phyloP scores from a whole-genome alignment of 2,797 vertebrate genomes.

The Capromys pilorides region DNA sequence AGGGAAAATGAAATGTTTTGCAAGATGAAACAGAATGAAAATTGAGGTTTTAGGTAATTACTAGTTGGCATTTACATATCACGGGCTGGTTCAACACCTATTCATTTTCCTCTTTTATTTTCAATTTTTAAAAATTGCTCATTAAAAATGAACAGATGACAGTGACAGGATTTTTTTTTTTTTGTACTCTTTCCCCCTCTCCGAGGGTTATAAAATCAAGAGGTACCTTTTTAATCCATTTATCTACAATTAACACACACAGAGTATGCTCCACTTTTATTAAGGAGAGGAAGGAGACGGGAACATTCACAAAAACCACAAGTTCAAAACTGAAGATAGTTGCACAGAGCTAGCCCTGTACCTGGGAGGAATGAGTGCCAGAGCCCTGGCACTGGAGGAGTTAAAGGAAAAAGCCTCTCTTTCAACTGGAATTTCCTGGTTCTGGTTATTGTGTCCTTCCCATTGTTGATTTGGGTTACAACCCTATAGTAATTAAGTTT shows the following conservation, averaged over 20 bases:
- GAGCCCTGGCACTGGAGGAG: not conserved
- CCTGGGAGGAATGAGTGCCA: not conserved
- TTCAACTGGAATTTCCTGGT: constrained; percentile 75
- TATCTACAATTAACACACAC: constrained; percentile 82
- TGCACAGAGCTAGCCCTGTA: not conserved
- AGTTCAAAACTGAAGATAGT: constrained; percentile 7
- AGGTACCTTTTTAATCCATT: constrained; percentile 83
- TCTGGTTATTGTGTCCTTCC: constrained; percentile 73
- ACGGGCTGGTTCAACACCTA: constrained; percentile 91
- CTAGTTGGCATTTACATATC: constrained; percentile 92
- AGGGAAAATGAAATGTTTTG: constrained; percentile 90
- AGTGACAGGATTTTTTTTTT: constrained; percentile 82
- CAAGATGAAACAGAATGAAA: constrained; percentile 91
- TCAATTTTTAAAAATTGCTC: constrained; percentile 90
- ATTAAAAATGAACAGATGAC: constrained; percentile 90
- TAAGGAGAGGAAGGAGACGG: constrained; percentile 45
- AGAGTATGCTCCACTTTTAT: constrained; percentile 80
- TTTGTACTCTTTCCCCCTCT: constrained; percentile 71
- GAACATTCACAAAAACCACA: constrained; percentile 57
- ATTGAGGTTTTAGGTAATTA: constrained; percentile 91
- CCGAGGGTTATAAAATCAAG: constrained; percentile 84
- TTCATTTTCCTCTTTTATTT: constrained; percentile 92
- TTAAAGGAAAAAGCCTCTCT: constrained; percentile 71
- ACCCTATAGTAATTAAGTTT: constrained; percentile 50
- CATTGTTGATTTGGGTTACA: constrained; percentile 61